phyloP scores from a whole-genome alignment of 1,140 invertebrate species.

The Maniola jurtina region DNA sequence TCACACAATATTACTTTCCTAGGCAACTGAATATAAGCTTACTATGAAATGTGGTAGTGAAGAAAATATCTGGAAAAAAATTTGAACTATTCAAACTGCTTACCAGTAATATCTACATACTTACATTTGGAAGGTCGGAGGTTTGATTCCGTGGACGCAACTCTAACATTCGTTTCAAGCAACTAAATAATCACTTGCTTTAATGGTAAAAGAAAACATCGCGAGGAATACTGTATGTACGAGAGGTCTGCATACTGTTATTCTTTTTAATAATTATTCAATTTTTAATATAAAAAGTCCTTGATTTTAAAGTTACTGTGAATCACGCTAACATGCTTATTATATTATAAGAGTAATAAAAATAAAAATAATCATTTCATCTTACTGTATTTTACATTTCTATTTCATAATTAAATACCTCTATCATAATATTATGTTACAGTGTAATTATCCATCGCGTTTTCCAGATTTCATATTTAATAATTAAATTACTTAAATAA shows the following conservation, averaged over 20 bases:
- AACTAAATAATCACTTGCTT: too few relatives aligned
- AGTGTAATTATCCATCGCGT: background rate
- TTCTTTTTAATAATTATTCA: too few relatives aligned
- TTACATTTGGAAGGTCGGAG: too few relatives aligned
- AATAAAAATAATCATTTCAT: background rate
- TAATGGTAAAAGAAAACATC: too few relatives aligned
- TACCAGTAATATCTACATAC: too few relatives aligned
- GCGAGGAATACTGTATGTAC: too few relatives aligned
- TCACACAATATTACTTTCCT: background rate
- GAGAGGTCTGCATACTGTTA: too few relatives aligned
- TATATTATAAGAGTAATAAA: background rate
- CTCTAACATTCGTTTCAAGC: too few relatives aligned
- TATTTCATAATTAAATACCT: background rate
- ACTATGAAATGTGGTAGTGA: background rate
- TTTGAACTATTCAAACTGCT: background rate
- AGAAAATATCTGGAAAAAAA: background rate
- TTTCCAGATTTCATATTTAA: too few relatives aligned
- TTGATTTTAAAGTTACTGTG: conserved; percentile 7
- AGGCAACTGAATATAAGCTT: background rate
- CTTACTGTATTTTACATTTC: background rate
- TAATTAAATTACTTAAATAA: too few relatives aligned
- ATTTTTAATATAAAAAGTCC: background rate
- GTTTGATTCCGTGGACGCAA: too few relatives aligned
- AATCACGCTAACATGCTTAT: background rate
- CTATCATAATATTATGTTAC: background rate